These are phyloP conservation scores for Platycnemis pennipes DNA, from an alignment of 2,888 invertebrate species.

Conservation along the genomic window DNA sequence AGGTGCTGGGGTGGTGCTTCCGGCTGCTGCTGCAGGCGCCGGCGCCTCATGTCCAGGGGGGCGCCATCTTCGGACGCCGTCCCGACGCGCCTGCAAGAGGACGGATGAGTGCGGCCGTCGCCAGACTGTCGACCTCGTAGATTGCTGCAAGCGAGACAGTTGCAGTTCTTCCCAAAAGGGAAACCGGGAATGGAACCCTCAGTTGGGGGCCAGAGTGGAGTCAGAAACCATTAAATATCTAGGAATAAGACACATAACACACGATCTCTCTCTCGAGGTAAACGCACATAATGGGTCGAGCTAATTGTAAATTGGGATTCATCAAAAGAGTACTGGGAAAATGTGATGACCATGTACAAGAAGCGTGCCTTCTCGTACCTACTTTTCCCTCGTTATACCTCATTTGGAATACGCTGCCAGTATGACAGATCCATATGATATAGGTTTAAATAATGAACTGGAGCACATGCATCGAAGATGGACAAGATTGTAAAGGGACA, in stretches of 20 bases:
- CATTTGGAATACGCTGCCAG: background rate
- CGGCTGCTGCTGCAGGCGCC: slow-evolving; percentile 75
- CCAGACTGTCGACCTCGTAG: background rate
- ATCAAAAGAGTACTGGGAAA: background rate
- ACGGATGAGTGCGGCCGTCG: background rate
- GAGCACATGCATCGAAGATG: no score
- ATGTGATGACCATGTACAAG: background rate
- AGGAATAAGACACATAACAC: background rate
- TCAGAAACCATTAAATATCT: background rate
- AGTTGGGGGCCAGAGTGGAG: background rate
- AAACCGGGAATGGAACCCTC: background rate
- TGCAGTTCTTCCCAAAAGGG: background rate
- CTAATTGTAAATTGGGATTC: background rate
- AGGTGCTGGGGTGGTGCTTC: background rate
- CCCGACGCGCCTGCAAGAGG: background rate
- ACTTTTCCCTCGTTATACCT: background rate
- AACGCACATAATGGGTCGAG: background rate
- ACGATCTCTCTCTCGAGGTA: background rate
- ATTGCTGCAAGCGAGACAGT: background rate
- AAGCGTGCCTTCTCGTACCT: background rate
- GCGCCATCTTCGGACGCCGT: slow-evolving; percentile 77
- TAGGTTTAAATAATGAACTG: no score
- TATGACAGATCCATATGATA: no score
- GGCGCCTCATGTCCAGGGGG: slow-evolving; percentile 83
- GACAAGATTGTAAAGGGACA: no score